Evolutionary conservation across 2,888 invertebrate species (phyloP), one percentile per base, ranked within the genome.

Genomic region (Polydrusus pterygomalis): DNA sequence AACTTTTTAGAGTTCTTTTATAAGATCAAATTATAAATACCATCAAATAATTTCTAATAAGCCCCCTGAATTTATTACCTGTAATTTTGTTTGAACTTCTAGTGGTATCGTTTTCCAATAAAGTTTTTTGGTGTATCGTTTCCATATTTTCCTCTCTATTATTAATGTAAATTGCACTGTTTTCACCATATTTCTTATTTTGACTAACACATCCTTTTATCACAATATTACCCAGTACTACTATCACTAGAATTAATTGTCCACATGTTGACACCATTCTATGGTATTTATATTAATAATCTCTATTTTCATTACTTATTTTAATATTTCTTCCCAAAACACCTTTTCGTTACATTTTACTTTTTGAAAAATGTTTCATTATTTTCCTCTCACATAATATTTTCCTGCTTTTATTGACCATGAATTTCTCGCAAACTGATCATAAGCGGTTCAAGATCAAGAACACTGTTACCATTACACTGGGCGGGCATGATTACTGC

Each of bases 231-330:
- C 11, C 25, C 30, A 54, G 20, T 30, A 20, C 20, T 20, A 51
- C 10, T 25, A 30, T 13, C 54, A 30, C 54, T 30, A 54, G 0
- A 30, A 30, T 25, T n/a, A 25, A 20, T 10, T n/a, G 30, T 54
- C 13, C 54, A 54, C 30, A 54, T 54, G 25, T 54, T 13, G n/a
- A 54, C 13, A 54, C n/a, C 54, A 54, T 54, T 20, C 30, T 54
- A 54, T 18, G 5, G 9, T 17, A 49, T 51, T 51, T 51, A 6
- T 51, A 51, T 7, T 25, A 25, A 54, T 25, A 54, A n/a, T 17
- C 30, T 25, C 6, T 20, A 10, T 30, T 54, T 25, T 25, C 17
- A 25, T 54, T 20, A 54, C 54, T 34, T 34, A 6, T 34, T 34
- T 34, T 6, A 34, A 6, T 34, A 7, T 10, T 2, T 8, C 8